Evolutionary conservation across 2,113 vertebrate genomes (phyloP).

Genomic region (Gadus chalcogrammus): DNA sequence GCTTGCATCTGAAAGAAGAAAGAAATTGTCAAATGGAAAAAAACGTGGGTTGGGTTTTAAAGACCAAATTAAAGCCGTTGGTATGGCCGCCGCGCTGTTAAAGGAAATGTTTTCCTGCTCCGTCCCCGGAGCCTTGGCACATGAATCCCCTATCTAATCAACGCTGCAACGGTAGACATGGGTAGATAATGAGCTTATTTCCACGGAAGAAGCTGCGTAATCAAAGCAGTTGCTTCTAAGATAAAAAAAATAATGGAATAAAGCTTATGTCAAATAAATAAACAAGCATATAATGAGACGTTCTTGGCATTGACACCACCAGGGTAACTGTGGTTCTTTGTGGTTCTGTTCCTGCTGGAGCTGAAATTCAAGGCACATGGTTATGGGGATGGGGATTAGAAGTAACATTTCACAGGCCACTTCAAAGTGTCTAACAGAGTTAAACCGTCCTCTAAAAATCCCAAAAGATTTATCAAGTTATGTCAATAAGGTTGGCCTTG

Average conservation of each 20-base stretch:
- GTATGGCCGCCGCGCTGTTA: neutral
- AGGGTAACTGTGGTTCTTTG: neutral
- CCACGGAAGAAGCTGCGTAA: constrained; percentile 3
- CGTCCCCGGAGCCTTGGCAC: neutral
- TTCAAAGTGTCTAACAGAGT: neutral
- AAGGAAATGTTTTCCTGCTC: neutral
- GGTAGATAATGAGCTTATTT: neutral
- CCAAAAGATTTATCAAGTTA: neutral
- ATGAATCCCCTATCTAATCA: constrained; percentile 1
- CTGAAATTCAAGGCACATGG: neutral
- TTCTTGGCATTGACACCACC: neutral
- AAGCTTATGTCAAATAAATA: neutral
- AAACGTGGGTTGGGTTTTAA: neutral
- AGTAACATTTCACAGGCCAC: neutral
- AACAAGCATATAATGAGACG: neutral
- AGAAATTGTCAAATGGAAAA: neutral
- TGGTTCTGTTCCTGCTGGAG: neutral
- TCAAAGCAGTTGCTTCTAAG: no score
- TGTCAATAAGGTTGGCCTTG: constrained; percentile 2
- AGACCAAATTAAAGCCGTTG: neutral
- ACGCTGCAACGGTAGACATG: neutral
- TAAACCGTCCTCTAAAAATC: neutral
- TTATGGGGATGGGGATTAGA: no score
- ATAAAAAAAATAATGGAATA: neutral
- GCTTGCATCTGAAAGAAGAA: no score